Percentiles rank a stretch among this genome's conserved stretches.
These are phyloP conservation scores for Elmis aenea DNA, from an alignment of 2,888 invertebrate species.

Conservation along the genomic window DNA sequence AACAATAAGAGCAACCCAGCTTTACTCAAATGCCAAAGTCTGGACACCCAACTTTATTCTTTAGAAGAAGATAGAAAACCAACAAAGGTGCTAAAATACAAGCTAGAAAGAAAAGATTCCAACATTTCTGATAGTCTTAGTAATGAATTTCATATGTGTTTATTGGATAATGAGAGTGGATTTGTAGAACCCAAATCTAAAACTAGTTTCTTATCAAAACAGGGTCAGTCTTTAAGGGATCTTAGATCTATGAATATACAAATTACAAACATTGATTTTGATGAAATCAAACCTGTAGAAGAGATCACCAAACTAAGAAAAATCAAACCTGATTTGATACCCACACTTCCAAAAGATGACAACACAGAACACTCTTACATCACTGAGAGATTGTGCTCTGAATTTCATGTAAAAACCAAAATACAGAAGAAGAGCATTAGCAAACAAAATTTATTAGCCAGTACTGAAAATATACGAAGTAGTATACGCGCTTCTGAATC, in stretches of 20 bases:
- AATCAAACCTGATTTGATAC: constrained; percentile 39
- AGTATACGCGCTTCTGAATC: constrained; percentile 23
- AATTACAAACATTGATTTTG: constrained; percentile 29
- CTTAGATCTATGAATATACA: constrained; percentile 21
- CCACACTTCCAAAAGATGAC: constrained; percentile 36
- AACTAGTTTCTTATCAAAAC: constrained; percentile 17
- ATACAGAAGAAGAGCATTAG: constrained; percentile 33
- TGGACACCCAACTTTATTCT: constrained; percentile 37
- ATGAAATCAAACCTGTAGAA: constrained; percentile 29
- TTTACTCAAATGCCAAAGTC: constrained; percentile 39
- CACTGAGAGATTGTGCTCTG: constrained; percentile 64
- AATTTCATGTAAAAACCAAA: constrained; percentile 68
- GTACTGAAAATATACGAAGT: constrained; percentile 22
- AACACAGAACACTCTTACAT: constrained; percentile 53
- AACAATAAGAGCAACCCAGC: constrained; percentile 31
- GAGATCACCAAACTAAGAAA: constrained; percentile 29
- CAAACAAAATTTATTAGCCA: constrained; percentile 26
- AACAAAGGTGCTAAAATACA: constrained; percentile 8
- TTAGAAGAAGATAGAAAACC: constrained; percentile 19
- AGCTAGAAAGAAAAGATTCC: constrained; percentile 15
- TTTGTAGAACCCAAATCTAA: constrained; percentile 19
- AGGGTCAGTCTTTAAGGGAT: constrained; percentile 27
- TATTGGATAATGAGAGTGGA: constrained; percentile 33
- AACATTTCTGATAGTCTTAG: constrained; percentile 35
- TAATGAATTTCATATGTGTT: constrained; percentile 40